Evolutionary conservation across 2,888 invertebrate genomes (phyloP), one percentile per base, ranked within the genome.

Genomic region (Hedya salicella): DNA sequence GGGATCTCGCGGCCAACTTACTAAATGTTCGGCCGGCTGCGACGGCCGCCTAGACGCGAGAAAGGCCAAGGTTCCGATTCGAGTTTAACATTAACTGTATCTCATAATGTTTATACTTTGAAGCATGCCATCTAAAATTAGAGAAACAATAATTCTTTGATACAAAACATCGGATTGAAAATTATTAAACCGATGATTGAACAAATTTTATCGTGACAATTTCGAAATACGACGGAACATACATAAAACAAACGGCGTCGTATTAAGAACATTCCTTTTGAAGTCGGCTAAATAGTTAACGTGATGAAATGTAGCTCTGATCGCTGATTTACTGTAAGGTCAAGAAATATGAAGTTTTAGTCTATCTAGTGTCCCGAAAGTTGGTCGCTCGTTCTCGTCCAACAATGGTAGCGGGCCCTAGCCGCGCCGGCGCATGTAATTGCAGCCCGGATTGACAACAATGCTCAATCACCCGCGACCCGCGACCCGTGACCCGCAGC

Each of bases 371-470:
- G n/a, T n/a, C n/a, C n/a, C n/a, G n/a, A 36, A 36, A 36, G 3
- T 36, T 36, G 9, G 36, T 13, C 36, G 9, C 6, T 36, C 9
- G 6, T 36, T 6, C 5, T 1, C 44, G 17, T 19, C 50, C 50
- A 25, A 16, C 30, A 30, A 50, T 30, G 30, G 30, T 16, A 16
- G 8, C 50, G 14, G 16, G 36, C 1, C 9, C 36, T 9, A 9
- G 25, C 40, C 9, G 42, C 30, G 13, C 44, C 3, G 40, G 25
- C 42, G 44, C 30, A 44, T 11, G 25, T 56, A 32, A 50, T 40
- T 61, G 61, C 52, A n/a, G 61, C 49, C 17, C 32, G 54, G 62
- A 49, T 63, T 63, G 62, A 63, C 62, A 50, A 46, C 59, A 53
- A 53, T 60, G 59, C 59, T 53, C 65, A 52, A 59, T 65, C 59